Conservation (phyloP, 1,140 invertebrate genomes). For the Rhyzopertha dominica region DNA sequence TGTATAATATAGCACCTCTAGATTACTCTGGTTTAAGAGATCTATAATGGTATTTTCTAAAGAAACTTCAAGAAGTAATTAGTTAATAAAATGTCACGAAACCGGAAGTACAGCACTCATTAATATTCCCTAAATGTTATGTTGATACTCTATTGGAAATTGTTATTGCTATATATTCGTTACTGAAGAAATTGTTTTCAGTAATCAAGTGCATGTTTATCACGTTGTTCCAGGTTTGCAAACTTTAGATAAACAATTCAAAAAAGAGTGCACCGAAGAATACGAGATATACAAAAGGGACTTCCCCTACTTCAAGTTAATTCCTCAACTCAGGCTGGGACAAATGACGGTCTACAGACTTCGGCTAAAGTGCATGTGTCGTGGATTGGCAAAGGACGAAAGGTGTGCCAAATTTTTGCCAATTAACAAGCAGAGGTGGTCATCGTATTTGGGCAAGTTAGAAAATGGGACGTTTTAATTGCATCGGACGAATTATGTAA, state of each 20-base stretch:
- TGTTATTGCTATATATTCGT: too few relatives aligned
- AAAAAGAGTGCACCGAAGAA: slow-evolving; percentile 46
- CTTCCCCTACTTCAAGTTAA: slow-evolving; percentile 46
- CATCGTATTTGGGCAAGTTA: slow-evolving; percentile 46
- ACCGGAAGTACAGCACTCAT: too few relatives aligned
- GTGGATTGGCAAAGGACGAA: slow-evolving; percentile 45
- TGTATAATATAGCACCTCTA: too few relatives aligned
- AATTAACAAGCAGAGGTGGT: slow-evolving; percentile 49
- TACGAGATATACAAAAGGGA: slow-evolving; percentile 40
- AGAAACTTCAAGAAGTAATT: too few relatives aligned
- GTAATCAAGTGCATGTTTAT: too few relatives aligned
- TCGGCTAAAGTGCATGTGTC: slow-evolving; percentile 50
- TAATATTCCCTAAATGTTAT: too few relatives aligned
- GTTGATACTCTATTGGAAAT: too few relatives aligned
- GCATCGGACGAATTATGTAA: too few relatives aligned
- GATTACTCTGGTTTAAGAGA: too few relatives aligned
- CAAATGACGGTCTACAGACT: slow-evolving; percentile 55
- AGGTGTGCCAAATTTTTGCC: slow-evolving; percentile 49
- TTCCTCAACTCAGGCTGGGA: slow-evolving; percentile 47
- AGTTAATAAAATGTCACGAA: too few relatives aligned
- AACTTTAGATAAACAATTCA: slow-evolving; percentile 22
- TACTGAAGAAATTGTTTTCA: slow-evolving; percentile 23
- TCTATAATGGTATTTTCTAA: too few relatives aligned
- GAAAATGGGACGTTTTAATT: slow-evolving; percentile 51
- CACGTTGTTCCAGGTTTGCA: too few relatives aligned